Conservation (phyloP, 1,140 invertebrate species). For the Forficula auricularia region DNA sequence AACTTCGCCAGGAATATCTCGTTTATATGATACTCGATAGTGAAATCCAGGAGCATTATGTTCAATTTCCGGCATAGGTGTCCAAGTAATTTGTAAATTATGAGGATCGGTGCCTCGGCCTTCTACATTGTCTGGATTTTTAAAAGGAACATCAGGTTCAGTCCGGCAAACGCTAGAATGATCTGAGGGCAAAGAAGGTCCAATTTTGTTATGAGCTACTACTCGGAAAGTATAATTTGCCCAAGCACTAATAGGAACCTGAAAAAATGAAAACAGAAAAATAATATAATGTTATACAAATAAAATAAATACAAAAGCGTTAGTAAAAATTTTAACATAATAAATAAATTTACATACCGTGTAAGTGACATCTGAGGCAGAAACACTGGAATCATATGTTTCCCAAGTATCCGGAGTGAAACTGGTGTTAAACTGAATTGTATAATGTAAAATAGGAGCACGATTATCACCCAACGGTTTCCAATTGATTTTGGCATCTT, state of each 20-base stretch:
- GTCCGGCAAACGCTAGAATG: conserved; percentile 69
- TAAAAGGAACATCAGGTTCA: conserved; percentile 69
- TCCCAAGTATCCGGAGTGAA: conserved; percentile 89
- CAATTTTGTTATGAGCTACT: conserved; percentile 83
- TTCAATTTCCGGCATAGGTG: conserved; percentile 86
- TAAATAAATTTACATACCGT: conserved; percentile 25
- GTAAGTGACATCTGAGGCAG: conserved; percentile 60
- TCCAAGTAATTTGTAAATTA: conserved; percentile 91
- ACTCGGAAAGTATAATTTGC: conserved; percentile 94
- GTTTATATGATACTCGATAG: conserved; percentile 75
- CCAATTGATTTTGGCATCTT: conserved; percentile 65
- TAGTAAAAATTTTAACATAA: conserved; percentile 10
- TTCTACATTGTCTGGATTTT: conserved; percentile 88
- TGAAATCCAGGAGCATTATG: conserved; percentile 88
- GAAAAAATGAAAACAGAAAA: too few relatives aligned
- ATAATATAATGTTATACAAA: not conserved
- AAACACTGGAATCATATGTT: conserved; percentile 49
- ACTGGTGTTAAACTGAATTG: conserved; percentile 84
- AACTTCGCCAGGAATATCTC: conserved; percentile 51
- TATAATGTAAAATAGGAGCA: conserved; percentile 79
- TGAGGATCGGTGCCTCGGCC: conserved; percentile 72
- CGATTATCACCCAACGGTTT: conserved; percentile 79
- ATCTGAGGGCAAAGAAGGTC: conserved; percentile 65
- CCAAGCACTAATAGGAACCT: conserved; percentile 69
- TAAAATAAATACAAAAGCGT: too few relatives aligned